These are phyloP conservation scores for Anarhynchus alexandrinus DNA, from an alignment of 2,113 vertebrate species.

Conservation along the genomic window DNA sequence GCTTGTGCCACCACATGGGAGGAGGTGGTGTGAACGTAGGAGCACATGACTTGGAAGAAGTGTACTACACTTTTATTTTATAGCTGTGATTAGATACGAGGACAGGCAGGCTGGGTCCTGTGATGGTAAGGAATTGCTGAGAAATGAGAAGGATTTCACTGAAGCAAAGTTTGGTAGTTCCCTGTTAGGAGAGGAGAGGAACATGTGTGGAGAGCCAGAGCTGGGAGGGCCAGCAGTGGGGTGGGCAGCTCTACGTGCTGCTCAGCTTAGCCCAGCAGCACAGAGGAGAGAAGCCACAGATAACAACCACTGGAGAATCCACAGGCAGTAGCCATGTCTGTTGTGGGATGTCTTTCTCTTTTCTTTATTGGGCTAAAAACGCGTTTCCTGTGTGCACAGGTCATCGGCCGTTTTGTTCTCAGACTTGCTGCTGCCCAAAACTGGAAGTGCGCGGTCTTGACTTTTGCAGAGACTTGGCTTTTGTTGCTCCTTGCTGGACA, in stretches of 20 bases:
- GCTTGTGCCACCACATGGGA: neutral
- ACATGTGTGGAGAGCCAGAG: neutral
- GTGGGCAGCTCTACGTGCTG: neutral
- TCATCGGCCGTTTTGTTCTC: neutral
- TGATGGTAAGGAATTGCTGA: neutral
- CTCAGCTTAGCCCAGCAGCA: neutral
- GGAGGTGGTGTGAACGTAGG: neutral
- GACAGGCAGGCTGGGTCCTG: accelerated
- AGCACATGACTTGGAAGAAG: neutral
- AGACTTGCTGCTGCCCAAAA: conserved; percentile 16
- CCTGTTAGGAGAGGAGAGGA: neutral
- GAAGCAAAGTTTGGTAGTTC: neutral
- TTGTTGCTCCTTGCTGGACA: neutral
- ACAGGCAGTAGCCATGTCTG: neutral
- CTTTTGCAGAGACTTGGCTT: conserved; percentile 42
- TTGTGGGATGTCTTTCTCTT: neutral
- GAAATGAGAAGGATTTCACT: neutral
- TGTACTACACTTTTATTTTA: neutral
- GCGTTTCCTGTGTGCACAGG: neutral
- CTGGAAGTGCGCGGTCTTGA: neutral
- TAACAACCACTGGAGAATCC: neutral
- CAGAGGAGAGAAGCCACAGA: neutral
- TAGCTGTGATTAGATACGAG: neutral
- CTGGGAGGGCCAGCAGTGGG: neutral
- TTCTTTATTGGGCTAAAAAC: accelerated